A percentile compares a stretch with the other conserved stretches of the same genome.
These are phyloP conservation scores for Drosophila navojoa DNA, from an alignment of 1,140 invertebrate species.

Conservation along the genomic window DNA sequence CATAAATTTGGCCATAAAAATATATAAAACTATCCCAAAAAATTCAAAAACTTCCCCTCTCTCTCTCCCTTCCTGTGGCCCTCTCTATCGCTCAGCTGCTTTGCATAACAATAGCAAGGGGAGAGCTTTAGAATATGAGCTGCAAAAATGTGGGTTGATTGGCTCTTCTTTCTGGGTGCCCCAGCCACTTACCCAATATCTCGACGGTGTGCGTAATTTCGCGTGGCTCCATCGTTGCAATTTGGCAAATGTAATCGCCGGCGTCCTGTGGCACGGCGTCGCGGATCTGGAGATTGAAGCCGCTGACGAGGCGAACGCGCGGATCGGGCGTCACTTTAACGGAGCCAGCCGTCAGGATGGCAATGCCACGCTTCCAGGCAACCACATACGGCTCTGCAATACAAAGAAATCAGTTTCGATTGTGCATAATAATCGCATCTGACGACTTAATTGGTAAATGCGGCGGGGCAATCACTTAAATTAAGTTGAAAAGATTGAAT, in stretches of 20 bases:
- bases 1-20: constrained; percentile 74
- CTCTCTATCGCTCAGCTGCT: constrained; percentile 14
- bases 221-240: constrained; percentile 85
- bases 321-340: constrained; percentile 86
- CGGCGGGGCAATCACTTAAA: constrained; percentile 52
- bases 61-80: not conserved
- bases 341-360: constrained; percentile 86
- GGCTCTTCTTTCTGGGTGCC: not conserved
- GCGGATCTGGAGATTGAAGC: constrained; percentile 86
- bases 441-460: constrained; percentile 46
- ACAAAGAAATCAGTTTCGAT: constrained; percentile 3
- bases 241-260: constrained; percentile 87
- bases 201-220: constrained; percentile 87
- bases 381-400: constrained; percentile 84
- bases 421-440: constrained; percentile 31
- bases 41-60: constrained; percentile 1
- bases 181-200: constrained; percentile 85
- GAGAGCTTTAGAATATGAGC: not conserved
- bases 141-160: constrained; percentile 1
- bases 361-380: constrained; percentile 86
- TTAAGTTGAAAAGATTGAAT: constrained; percentile 71
- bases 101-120: constrained; percentile 70
- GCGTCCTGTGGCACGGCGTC: constrained; percentile 86
- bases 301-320: constrained; percentile 85
- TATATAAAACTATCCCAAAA: constrained; percentile 20